phyloP scores from a whole-genome alignment of 2,888 invertebrate species.

The Cantharis lateralis region DNA sequence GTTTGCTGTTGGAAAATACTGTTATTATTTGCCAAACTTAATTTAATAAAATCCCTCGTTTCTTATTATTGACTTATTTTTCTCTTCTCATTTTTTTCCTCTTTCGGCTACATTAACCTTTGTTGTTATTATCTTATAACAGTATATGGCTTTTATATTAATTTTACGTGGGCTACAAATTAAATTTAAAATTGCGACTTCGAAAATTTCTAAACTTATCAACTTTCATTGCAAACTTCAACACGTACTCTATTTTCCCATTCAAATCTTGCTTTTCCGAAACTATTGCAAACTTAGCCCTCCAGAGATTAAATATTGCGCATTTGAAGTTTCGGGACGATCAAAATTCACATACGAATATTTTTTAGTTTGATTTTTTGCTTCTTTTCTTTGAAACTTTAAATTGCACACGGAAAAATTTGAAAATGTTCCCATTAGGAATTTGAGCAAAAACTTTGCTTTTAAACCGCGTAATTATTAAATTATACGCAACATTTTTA shows the following conservation, averaged over 20 bases:
- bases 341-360: background rate
- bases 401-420: background rate
- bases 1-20: slow-evolving; percentile 1
- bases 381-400: background rate
- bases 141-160: background rate
- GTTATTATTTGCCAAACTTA: background rate
- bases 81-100: background rate
- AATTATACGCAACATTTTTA: background rate
- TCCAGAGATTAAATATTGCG: background rate
- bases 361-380: background rate
- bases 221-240: background rate
- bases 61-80: slow-evolving; percentile 1
- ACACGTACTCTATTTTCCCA: background rate
- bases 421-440: background rate
- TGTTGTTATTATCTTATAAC: background rate
- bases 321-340: background rate
- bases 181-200: background rate
- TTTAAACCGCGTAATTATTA: background rate
- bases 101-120: background rate
- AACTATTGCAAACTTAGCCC: background rate
- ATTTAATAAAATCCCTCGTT: background rate
- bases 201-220: background rate
- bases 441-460: background rate
- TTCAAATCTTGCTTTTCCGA: background rate
- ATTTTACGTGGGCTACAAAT: background rate